Evolutionary conservation across 2,888 invertebrate species (phyloP), one percentile per base, ranked within the genome.

Genomic region (Abscondita cerata): DNA sequence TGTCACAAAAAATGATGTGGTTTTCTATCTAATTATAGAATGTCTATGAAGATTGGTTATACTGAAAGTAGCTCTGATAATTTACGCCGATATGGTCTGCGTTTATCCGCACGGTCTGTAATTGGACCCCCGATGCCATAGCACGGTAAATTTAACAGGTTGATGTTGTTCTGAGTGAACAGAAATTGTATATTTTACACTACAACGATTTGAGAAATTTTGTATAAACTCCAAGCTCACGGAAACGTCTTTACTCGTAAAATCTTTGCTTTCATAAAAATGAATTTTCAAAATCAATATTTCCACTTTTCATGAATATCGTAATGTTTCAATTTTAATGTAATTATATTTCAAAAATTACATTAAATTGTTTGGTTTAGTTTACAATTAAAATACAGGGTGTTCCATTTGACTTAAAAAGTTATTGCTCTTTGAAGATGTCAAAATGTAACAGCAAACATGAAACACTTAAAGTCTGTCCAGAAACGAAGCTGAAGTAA

Each of bases 71-170:
- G 44, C 44, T 18, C 11, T 44, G 16, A 44, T 44, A 44, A 44
- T 44, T 44, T 44, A 44, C 44, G 44, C 44, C 44, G 19, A 44
- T 44, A 44, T 16, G 63, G 40, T 36, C 40, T 51, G 52, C 47
- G 50, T 57, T 52, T 55, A 44, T 58, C 50, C 62, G 58, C 54
- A 53, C 40, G 62, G 59, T 38, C 56, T 58, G 68, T 70, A 69
- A 70, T 70, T 69, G 70, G 64, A 62, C 68, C 68, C 64, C 64
- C 62, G 68, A 63, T 64, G 61, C 54, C 58, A 47, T 40, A 18
- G 52, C 65, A 70, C 69, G 72, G 62, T 69, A 71, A 71, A 72
- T 72, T 72, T 70, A 70, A 70, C 71, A 65, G 69, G 70, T 69
- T 72, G 70, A 72, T 72, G 70, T 70, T 58, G 67, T 70, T 68